These are phyloP conservation scores for Elysia crispata DNA, from an alignment of 2,888 invertebrate species.

Conservation along the genomic window DNA sequence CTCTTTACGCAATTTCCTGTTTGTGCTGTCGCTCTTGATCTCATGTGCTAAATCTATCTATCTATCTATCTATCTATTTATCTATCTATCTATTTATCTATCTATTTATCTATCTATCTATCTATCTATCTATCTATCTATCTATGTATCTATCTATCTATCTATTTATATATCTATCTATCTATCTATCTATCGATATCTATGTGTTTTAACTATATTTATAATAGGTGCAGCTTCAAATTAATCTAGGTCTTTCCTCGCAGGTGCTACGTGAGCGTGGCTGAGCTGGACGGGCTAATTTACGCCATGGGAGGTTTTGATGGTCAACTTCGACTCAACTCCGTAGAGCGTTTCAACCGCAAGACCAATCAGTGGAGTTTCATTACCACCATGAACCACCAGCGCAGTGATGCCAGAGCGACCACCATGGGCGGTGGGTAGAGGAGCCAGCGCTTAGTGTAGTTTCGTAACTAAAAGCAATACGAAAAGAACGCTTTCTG, in stretches of 20 bases:
- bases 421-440: constrained; percentile 45
- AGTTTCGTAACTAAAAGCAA: not conserved
- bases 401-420: constrained; percentile 65
- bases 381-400: constrained; percentile 81
- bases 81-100: no score
- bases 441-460: not conserved
- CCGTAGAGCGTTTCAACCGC: constrained; percentile 81
- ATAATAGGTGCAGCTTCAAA: not conserved
- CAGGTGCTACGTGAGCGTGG: constrained; percentile 93
- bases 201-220: no score
- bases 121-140: no score
- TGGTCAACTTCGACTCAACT: constrained; percentile 43
- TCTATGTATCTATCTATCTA: no score
- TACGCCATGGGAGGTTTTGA: constrained; percentile 76
- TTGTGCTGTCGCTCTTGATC: no score
- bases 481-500: no score
- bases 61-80: no score
- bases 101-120: no score
- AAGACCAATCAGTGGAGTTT: constrained; percentile 88
- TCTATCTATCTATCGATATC: no score
- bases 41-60: no score
- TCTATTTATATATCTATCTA: no score
- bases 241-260: not conserved
- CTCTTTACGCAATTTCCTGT: no score
- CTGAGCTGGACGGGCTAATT: constrained; percentile 85